Conservation (phyloP, 1,140 invertebrate species). For the Drosophila pectinifera region DNA sequence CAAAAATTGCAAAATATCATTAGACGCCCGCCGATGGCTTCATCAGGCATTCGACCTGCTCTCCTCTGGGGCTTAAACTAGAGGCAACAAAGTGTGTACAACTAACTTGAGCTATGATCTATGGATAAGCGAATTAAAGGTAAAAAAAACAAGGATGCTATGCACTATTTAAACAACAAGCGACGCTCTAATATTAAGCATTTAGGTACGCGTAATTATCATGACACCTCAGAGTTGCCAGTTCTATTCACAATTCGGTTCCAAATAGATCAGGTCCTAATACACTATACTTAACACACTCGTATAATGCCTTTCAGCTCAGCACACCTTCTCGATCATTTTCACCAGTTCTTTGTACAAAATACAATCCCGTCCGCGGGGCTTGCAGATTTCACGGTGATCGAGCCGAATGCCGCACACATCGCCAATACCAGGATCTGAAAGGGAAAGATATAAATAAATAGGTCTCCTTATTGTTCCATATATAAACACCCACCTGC, state of each 20-base stretch:
- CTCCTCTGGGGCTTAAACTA: conserved; percentile 31
- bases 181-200: conserved; percentile 30
- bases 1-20: conserved; percentile 52
- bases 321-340: conserved; percentile 86
- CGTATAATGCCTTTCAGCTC: conserved; percentile 33
- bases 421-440: conserved; percentile 89
- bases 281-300: conserved; percentile 10
- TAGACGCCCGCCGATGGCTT: conserved; percentile 60
- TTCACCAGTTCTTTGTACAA: conserved; percentile 88
- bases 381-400: conserved; percentile 91
- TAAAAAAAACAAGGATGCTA: conserved; percentile 49
- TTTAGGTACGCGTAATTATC: conserved; percentile 71
- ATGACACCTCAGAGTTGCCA: conserved; percentile 60
- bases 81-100: conserved; percentile 33
- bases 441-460: not conserved
- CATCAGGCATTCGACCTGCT: too few species aligned
- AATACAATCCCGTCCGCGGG: conserved; percentile 88
- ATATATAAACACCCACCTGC: conserved; percentile 86
- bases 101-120: conserved; percentile 36
- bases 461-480: too few species aligned
- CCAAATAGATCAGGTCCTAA: conserved; percentile 54
- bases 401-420: conserved; percentile 89
- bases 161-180: conserved; percentile 50
- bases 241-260: conserved; percentile 71
- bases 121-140: conserved; percentile 28